phyloP scores from a whole-genome alignment of 2,888 invertebrate genomes.

The Caenorhabditis afra region DNA sequence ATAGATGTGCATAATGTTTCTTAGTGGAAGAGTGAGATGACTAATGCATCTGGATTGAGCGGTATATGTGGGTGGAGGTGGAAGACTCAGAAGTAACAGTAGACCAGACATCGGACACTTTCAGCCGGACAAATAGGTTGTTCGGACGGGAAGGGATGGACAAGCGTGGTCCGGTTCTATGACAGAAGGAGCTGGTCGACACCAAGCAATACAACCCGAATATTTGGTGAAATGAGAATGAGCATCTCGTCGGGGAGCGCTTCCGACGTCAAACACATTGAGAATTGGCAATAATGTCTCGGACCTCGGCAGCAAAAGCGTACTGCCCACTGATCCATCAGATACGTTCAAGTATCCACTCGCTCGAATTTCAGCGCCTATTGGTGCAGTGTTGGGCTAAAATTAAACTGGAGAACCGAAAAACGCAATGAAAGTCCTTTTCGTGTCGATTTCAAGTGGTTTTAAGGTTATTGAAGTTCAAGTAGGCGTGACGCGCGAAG shows the following conservation, averaged over 20 bases:
- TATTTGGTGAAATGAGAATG: conserved; percentile 50
- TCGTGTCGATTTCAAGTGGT: not conserved
- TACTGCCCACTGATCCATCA: not conserved
- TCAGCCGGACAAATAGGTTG: no score
- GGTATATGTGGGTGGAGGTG: no score
- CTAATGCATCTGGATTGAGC: no score
- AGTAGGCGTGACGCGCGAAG: conserved; percentile 28
- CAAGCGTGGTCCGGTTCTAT: no score
- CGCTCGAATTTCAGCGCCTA: conserved; percentile 5
- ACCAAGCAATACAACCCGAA: conserved; percentile 18
- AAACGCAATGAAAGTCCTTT: not conserved
- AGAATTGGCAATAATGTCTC: conserved; percentile 57
- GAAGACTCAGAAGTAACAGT: no score
- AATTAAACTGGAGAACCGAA: conserved; percentile 27
- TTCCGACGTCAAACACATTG: conserved; percentile 59
- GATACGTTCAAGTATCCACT: conserved; percentile 44
- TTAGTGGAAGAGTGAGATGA: no score
- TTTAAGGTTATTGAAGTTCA: conserved; percentile 27
- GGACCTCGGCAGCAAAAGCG: conserved; percentile 11
- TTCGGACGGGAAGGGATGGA: no score
- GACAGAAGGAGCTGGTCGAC: no score
- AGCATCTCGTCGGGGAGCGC: conserved; percentile 29
- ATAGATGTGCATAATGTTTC: no score
- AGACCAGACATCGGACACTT: no score
- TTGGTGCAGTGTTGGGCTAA: conserved; percentile 29